These are phyloP conservation scores for Corapipo altera DNA, from an alignment of 2,113 vertebrate genomes.

Conservation along the genomic window DNA sequence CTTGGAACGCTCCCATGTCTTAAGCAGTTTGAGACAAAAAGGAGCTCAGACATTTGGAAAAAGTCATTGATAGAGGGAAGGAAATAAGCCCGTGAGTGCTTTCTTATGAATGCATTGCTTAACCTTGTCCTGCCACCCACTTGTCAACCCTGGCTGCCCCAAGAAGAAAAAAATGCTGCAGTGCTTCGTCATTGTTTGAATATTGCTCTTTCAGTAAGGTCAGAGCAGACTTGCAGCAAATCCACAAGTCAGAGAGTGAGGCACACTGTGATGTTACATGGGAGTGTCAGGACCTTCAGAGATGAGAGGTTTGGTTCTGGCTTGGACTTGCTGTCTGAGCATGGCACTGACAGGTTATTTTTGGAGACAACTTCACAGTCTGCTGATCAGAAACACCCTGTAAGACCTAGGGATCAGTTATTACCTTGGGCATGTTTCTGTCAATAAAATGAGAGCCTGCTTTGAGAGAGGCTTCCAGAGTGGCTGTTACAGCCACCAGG, in stretches of 20 bases:
- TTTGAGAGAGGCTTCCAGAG: background rate
- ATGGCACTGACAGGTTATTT: background rate
- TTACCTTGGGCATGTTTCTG: background rate
- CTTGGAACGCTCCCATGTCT: background rate
- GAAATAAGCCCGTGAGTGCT: background rate
- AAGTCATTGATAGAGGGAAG: background rate
- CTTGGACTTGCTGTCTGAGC: background rate
- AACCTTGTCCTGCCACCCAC: background rate
- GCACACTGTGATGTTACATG: background rate
- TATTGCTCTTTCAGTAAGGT: slow-evolving; percentile 34
- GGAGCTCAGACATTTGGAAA: background rate
- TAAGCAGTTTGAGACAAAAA: slow-evolving; percentile 11
- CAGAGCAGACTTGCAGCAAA: slow-evolving; percentile 27
- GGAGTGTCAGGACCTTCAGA: background rate
- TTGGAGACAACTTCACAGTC: background rate
- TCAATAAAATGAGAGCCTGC: background rate
- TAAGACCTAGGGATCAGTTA: background rate
- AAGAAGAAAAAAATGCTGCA: background rate
- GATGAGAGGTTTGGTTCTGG: background rate
- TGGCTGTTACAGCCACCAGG: background rate
- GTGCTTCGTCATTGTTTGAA: slow-evolving; percentile 29
- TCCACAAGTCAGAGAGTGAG: background rate
- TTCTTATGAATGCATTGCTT: background rate
- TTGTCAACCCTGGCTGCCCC: background rate
- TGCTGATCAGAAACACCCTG: background rate